phyloP scores from a whole-genome alignment of 2,888 invertebrate genomes.

The Cheilosia vernalis region DNA sequence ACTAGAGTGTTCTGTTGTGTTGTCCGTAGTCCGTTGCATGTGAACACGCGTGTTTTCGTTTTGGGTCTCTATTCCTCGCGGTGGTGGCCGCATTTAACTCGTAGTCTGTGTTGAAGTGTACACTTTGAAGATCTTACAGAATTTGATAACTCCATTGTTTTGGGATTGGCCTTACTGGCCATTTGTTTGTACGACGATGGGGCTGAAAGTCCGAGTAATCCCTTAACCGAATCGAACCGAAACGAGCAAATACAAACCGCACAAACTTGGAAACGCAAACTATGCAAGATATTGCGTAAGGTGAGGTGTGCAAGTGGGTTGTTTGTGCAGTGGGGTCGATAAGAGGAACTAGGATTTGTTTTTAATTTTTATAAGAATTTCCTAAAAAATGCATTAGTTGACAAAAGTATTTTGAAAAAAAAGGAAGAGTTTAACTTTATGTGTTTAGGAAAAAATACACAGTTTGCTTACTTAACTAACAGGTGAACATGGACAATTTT shows the following conservation, averaged over 20 bases:
- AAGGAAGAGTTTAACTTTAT: too few species aligned
- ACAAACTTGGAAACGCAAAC: conserved; percentile 18
- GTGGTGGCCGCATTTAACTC: conserved; percentile 1
- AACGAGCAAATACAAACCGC: background rate
- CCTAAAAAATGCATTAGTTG: too few species aligned
- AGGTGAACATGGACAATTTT: too few species aligned
- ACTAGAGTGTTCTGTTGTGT: conserved; percentile 2
- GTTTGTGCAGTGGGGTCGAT: background rate
- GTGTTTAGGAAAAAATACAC: too few species aligned
- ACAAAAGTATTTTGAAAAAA: too few species aligned
- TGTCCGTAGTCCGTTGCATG: conserved; percentile 66
- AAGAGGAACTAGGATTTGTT: too few species aligned
- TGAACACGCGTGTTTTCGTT: conserved; percentile 66
- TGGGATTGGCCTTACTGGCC: conserved; percentile 22
- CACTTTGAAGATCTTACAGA: conserved; percentile 71
- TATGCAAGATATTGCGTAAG: background rate
- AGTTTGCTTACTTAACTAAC: too few species aligned
- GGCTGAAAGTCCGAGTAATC: conserved; percentile 4
- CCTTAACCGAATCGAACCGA: conserved; percentile 13
- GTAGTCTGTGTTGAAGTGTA: conserved; percentile 62
- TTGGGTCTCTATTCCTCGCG: background rate
- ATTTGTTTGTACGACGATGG: background rate
- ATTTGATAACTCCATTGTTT: conserved; percentile 76
- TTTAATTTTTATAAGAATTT: too few species aligned
- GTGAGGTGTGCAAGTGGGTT: background rate